Base-by-base conservation (phyloP, 2,797 vertebrate genomes). In the Spinus pinus region DNA sequence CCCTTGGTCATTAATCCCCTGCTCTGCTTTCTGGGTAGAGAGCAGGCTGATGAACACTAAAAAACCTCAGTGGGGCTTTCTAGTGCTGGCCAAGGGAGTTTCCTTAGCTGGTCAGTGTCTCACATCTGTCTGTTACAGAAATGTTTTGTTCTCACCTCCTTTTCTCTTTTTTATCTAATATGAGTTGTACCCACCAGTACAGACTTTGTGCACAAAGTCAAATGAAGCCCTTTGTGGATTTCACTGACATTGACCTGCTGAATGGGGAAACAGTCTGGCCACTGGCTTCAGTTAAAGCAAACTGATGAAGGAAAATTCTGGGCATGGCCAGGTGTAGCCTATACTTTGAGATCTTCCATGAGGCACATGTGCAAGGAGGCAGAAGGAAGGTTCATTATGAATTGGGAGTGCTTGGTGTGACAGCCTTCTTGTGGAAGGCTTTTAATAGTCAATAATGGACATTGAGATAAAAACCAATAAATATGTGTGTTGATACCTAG, bases 291-390 rank as follows among this genome's bases (percentile, higher is more conserved):
- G 1, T 46, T 4, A 3, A 67, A 88, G 25, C 14, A 33, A 67
- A 64, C 9, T 27, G 30, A 17, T 27, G 25, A 44, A 35, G 37
- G 70, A 50, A 24, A 53, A 49, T 20, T 77, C 60, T 61, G 28
- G 41, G 5, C 20, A 1, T 31, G 15, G 24, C 35, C 2, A 20
- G 14, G 7, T 56, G 25, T 49, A 62, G 50, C 31, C 42, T 51
- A 0, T 65, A 7, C 8, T 41, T 49, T 2, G 1, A 37, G 49
- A 35, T 74, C 30, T 74, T 58, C 33, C 1, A 4, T 27, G 46
- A 56, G 44, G 33, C 51, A 71, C 11, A 0, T 9, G 3, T 14
- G 7, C 23, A 46, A 67, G 50, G 25, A 37, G 28, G 37, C 39
- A 64, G 71, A 66, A 60, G 56, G 35, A 79, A 49, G 33, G 37